A percentile compares a stretch with the other conserved stretches of the same genome.
Evolutionary conservation across 2,888 invertebrate genomes (phyloP).

Genomic region (Drosophila cognata): DNA sequence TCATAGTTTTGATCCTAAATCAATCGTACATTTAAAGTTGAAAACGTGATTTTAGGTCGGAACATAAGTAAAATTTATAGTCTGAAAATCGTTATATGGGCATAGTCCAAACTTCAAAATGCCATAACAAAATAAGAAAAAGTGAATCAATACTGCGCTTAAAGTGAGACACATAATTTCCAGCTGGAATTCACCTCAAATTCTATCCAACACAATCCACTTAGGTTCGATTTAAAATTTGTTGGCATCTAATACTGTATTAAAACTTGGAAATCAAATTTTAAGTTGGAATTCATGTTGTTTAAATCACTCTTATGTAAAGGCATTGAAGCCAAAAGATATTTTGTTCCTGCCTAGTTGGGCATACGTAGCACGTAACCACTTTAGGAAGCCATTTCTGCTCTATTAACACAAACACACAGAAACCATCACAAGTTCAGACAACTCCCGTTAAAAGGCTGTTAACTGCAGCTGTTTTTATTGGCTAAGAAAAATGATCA

Average conservation of each 20-base stretch:
- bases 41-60: too few relatives aligned
- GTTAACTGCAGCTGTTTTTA: constrained; percentile 19
- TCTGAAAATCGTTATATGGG: too few relatives aligned
- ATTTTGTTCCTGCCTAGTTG: constrained; percentile 3
- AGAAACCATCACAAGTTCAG: constrained; percentile 16
- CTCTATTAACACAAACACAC: neutral
- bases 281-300: neutral
- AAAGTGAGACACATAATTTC: neutral
- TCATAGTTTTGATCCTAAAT: too few relatives aligned
- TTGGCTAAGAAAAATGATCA: constrained; percentile 6
- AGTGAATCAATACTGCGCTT: neutral
- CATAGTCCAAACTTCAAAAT: too few relatives aligned
- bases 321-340: neutral
- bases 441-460: neutral
- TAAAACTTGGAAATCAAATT: neutral
- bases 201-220: neutral
- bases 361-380: constrained; percentile 16
- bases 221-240: neutral
- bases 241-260: neutral
- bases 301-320: neutral
- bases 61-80: too few relatives aligned
- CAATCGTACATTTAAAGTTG: too few relatives aligned
- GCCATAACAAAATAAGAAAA: too few relatives aligned
- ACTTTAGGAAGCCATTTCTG: neutral
- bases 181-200: neutral